Conservation (phyloP, 2,888 invertebrate genomes). For the Epirrhoe alternata region DNA sequence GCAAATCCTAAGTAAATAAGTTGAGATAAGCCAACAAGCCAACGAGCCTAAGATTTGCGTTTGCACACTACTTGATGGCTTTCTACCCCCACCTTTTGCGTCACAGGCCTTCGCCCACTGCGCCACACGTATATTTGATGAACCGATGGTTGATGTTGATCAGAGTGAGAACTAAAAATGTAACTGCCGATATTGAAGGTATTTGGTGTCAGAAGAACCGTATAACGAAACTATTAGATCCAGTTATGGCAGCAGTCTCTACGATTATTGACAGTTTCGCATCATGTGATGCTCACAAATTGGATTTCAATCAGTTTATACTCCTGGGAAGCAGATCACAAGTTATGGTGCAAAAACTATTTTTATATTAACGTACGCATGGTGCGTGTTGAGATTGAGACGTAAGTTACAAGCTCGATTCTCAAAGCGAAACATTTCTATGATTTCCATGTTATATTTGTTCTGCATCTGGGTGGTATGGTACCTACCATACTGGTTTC, state of each 20-base stretch:
- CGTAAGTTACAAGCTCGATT: too few relatives aligned
- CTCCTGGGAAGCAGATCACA: neutral
- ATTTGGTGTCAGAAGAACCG: constrained; percentile 10
- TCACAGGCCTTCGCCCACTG: too few relatives aligned
- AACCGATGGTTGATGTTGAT: too few relatives aligned
- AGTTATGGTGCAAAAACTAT: neutral
- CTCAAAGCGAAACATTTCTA: too few relatives aligned
- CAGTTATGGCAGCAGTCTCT: constrained; percentile 19
- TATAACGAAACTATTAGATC: constrained; percentile 17
- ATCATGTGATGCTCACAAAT: constrained; percentile 2
- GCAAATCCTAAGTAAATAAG: constrained; percentile 17
- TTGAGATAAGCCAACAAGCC: constrained; percentile 17
- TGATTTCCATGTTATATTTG: too few relatives aligned
- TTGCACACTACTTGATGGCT: neutral
- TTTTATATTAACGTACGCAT: too few relatives aligned
- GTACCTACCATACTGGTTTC: too few relatives aligned
- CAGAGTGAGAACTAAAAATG: neutral
- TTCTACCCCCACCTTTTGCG: neutral
- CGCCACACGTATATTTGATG: too few relatives aligned
- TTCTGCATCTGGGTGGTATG: too few relatives aligned
- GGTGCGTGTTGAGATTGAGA: neutral
- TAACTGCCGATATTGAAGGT: neutral
- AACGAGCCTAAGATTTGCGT: constrained; percentile 14
- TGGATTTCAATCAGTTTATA: constrained; percentile 11
- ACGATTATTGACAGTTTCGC: constrained; percentile 4